Conservation (phyloP, 2,888 invertebrate genomes). For the Ornithoptera priamus region DNA sequence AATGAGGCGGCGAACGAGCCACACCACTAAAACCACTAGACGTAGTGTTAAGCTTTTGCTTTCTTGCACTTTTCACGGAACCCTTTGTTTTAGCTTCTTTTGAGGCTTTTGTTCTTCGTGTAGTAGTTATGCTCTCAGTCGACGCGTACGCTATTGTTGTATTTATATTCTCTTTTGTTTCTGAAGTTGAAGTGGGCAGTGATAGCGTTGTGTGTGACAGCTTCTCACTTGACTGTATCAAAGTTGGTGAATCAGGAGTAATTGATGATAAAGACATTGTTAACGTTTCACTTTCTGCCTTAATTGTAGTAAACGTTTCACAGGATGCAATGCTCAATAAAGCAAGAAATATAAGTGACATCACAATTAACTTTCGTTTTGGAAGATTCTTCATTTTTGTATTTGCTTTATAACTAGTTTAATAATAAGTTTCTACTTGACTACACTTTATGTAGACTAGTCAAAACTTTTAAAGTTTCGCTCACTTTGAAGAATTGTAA, state of each 20-base stretch:
- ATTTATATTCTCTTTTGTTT: constrained; percentile 63
- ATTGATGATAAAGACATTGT: constrained; percentile 50
- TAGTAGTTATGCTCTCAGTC: constrained; percentile 55
- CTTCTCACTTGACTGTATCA: constrained; percentile 46
- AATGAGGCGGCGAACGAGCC: constrained; percentile 68
- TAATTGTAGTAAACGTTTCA: constrained; percentile 47
- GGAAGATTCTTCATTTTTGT: constrained; percentile 24
- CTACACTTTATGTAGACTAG: too few species aligned
- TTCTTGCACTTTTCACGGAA: constrained; percentile 66
- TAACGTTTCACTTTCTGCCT: constrained; percentile 52
- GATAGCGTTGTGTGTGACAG: constrained; percentile 57
- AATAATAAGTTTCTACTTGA: too few species aligned
- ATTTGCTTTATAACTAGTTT: not conserved
- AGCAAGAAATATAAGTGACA: constrained; percentile 40
- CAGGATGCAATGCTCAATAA: constrained; percentile 53
- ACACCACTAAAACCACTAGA: constrained; percentile 56
- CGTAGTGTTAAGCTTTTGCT: constrained; percentile 68
- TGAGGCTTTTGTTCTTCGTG: constrained; percentile 57
- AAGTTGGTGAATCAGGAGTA: constrained; percentile 47
- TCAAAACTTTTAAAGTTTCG: too few species aligned
- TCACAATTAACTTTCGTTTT: constrained; percentile 9
- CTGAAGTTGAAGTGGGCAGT: constrained; percentile 54
- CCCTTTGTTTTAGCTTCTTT: constrained; percentile 62
- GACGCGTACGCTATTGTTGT: constrained; percentile 60
- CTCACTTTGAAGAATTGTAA: too few species aligned